These are phyloP conservation scores for Protobothrops mucrosquamatus DNA, from an alignment of 2,113 vertebrate species.

Conservation along the genomic window DNA sequence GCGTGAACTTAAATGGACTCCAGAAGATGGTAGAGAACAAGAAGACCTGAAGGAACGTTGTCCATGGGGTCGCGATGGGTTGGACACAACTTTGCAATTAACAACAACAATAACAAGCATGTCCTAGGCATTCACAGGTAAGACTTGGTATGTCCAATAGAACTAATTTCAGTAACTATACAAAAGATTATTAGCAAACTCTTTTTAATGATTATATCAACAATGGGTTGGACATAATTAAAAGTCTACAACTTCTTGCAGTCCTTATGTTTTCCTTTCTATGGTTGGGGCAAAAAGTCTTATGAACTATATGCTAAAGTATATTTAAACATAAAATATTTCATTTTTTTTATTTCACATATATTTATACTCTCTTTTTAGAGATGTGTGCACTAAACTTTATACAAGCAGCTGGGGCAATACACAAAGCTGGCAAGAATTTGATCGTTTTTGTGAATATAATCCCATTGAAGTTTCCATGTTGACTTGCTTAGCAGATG, in stretches of 20 bases:
- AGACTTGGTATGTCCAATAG: background rate
- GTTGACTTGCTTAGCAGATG: conserved; percentile 94
- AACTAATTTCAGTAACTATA: background rate
- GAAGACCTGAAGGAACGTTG: no score
- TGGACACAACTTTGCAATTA: no score
- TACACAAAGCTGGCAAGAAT: conserved; percentile 96
- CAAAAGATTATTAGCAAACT: background rate
- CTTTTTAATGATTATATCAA: background rate
- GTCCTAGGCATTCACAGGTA: background rate
- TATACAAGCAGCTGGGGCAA: conserved; percentile 95
- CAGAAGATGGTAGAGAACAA: no score
- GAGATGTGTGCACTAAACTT: conserved; percentile 92
- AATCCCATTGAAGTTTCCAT: conserved; percentile 90
- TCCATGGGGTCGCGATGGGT: no score
- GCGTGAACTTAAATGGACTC: no score
- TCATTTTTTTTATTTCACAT: background rate
- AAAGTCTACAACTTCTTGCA: background rate
- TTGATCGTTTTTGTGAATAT: conserved; percentile 95
- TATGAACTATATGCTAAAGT: background rate
- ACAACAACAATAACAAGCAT: no score
- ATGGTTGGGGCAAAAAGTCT: background rate
- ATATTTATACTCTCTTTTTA: conserved; percentile 46
- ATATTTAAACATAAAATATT: background rate
- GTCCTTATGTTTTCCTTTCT: background rate
- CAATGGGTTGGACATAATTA: background rate